phyloP scores from a whole-genome alignment of 2,113 vertebrate species.

The Poecile atricapillus region DNA sequence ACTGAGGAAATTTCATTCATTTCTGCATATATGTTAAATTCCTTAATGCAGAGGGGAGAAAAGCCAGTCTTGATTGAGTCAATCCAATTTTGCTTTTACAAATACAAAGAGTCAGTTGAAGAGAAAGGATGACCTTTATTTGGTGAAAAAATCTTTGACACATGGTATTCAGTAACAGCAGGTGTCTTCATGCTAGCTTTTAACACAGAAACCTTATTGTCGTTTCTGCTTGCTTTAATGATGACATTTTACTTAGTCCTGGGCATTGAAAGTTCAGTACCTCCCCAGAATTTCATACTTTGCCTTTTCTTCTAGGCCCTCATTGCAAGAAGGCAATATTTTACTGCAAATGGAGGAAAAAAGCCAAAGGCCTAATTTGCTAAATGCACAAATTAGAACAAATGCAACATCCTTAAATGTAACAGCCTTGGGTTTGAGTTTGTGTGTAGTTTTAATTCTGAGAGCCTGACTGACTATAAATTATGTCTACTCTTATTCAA shows the following conservation, averaged over 20 bases:
- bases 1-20: neutral
- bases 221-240: slow-evolving; percentile 60
- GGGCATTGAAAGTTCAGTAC: slow-evolving; percentile 44
- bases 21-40: slow-evolving; percentile 9
- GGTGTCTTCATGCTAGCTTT: slow-evolving; percentile 51
- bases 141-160: slow-evolving; percentile 54
- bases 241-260: slow-evolving; percentile 56
- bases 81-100: slow-evolving; percentile 60
- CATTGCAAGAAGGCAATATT: slow-evolving; percentile 34
- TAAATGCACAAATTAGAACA: slow-evolving; percentile 9
- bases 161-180: slow-evolving; percentile 55
- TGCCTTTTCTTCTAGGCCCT: slow-evolving; percentile 43
- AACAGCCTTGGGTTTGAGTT: slow-evolving; percentile 34
- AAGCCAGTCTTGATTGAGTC: slow-evolving; percentile 42
- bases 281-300: slow-evolving; percentile 50
- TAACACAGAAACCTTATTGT: slow-evolving; percentile 64
- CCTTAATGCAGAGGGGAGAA: neutral
- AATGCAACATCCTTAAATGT: neutral
- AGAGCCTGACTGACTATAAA: neutral
- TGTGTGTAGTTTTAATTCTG: neutral
- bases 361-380: neutral
- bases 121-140: slow-evolving; percentile 70
- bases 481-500: neutral
- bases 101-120: slow-evolving; percentile 51
- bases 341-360: neutral